Evolutionary conservation across 2,797 vertebrate genomes (phyloP).

Genomic region (Babyrousa celebensis): DNA sequence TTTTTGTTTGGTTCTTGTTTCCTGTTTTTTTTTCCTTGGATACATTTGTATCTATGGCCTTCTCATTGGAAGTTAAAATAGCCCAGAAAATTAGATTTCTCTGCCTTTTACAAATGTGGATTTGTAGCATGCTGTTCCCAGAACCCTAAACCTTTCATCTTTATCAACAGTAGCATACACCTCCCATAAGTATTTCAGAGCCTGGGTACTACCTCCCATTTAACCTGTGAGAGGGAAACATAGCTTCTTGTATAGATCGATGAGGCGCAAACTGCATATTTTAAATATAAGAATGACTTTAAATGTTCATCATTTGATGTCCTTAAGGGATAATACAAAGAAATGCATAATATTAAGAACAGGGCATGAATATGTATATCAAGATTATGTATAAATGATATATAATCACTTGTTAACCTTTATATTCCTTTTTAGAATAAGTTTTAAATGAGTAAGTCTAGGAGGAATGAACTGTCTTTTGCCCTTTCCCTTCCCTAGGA

Average conservation of each 20-base stretch:
- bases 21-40: neutral
- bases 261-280: neutral
- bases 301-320: slow-evolving; percentile 33
- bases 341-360: slow-evolving; percentile 41
- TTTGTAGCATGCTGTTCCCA: neutral
- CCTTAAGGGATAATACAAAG: slow-evolving; percentile 64
- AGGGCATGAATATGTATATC: slow-evolving; percentile 72
- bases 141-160: neutral
- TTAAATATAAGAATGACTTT: slow-evolving; percentile 45
- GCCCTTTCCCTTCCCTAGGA: neutral
- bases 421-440: slow-evolving; percentile 73
- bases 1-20: neutral
- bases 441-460: slow-evolving; percentile 68
- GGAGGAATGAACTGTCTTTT: slow-evolving; percentile 30
- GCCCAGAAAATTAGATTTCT: neutral
- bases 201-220: neutral
- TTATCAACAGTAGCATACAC: neutral
- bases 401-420: slow-evolving; percentile 77
- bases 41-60: neutral
- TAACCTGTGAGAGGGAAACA: neutral
- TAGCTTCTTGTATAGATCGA: neutral
- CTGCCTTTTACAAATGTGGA: neutral
- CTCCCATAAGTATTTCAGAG: neutral
- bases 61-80: neutral
- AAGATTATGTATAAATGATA: slow-evolving; percentile 77